Base-by-base conservation (phyloP, 2,797 vertebrate species). In the Siniperca undulata region DNA sequence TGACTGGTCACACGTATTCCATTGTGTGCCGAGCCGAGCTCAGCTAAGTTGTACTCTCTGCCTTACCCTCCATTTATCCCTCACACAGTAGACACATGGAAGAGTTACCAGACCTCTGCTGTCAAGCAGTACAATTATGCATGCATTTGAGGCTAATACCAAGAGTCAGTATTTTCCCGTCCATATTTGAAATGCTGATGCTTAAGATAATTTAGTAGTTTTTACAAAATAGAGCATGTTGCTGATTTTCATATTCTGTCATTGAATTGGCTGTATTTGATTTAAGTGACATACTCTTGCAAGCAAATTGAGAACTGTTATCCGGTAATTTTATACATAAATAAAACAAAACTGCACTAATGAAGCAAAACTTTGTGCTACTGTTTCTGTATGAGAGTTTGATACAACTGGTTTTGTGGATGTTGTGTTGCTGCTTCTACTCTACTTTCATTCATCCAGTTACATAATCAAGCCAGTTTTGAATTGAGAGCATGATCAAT, bases 381-480 rank as follows among this genome's bases (percentile, higher is more conserved):
- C 16, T 74, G 17, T 71, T 75, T 71, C 24, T 68, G 42, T 55
- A 27, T 20, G 22, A 46, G 76, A 53, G 53, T 44, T 48, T 83
- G 70, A 62, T 77, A 78, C 80, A 77, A 71, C 82, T 56, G 27
- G 56, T 90, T 83, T 77, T 81, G 79, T 90, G 80, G 85, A 80
- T 74, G 73, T 87, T 80, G 53, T 80, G 61, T 80, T 89, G 62
- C 69, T 86, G 67, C 74, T 80, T 83, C 59, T 44, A 48, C 20
- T 84, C 65, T 69, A 56, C 62, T 80, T 81, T 84, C 74, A 83
- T 82, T 88, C 82, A 86, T 85, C 64, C 60, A 82, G 76, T 93
- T 93, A 86, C 44, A 80, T 91, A 91, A 92, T 55, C 10, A 48
- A 44, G 62, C 74, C 79, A 60, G 76, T 81, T 88, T 84, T 62